Base-by-base conservation (phyloP, 2,797 vertebrate genomes). In the Miichthys miiuy region DNA sequence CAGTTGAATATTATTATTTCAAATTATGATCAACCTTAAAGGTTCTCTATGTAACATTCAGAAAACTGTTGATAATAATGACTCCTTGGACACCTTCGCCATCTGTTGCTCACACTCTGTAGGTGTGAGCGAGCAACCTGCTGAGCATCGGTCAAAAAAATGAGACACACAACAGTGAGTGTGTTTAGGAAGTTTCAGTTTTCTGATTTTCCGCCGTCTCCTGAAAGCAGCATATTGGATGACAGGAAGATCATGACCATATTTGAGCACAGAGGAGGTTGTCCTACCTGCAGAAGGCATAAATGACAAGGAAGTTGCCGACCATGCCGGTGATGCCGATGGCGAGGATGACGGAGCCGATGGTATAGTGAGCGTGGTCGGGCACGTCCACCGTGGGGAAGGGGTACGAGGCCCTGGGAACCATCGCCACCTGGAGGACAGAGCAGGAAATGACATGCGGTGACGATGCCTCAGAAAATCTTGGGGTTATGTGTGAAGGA, bases 231-330 rank as follows among this genome's bases (percentile, higher is more conserved):
- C 25, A 6, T 13, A 1, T 18, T 30, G 38, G 11, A 46, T 27
- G 42, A 23, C 2, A 66, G 30, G 30, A 38, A 23, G 30, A 17
- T 4, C 4, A 2, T 5, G 54, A 72, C 50, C 48, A 66, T 21
- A 50, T 73, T 34, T 56, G 38, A 62, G 7, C 1, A 21, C 34
- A 71, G 8, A 38, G 56, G 23, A 60, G 12, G 52, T 5, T 0
- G 4, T 57, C 80, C 9, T 93, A 99, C 98, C 96, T 98, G 97
- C 96, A 97, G 88, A 99, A 99, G 68, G 96, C 96, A 38, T 98
- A 99, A 84, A 99, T 97, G 87, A 99, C 97, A 46, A 97, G 92
- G 77, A 97, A 95, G 83, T 99, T 99, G 51, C 98, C 98, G 74
- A 99, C 56, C 52, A 96, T 95, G 71, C 97, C 98, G 0, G 96